Evolutionary conservation across 2,113 vertebrate species (phyloP).

Genomic region (Eonycteris spelaea): DNA sequence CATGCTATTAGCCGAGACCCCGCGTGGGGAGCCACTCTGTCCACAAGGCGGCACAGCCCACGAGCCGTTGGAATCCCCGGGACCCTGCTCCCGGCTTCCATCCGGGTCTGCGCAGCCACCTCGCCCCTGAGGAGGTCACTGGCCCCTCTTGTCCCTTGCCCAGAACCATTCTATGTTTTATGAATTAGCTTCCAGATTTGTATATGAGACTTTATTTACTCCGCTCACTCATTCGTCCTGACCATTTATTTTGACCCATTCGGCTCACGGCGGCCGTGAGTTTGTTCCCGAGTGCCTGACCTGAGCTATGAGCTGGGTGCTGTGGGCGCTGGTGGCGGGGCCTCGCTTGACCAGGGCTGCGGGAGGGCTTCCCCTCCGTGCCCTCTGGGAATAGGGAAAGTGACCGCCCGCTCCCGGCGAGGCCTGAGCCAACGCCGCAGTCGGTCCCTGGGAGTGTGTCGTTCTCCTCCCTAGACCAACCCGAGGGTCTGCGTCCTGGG

Average conservation of each 20-base stretch:
- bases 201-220: not conserved
- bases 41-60: accelerated
- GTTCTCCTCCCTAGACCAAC: not conserved
- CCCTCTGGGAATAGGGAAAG: not conserved
- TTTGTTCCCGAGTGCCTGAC: not conserved
- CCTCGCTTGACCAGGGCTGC: too few relatives aligned
- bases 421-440: not conserved
- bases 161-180: not conserved
- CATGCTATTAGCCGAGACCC: not conserved
- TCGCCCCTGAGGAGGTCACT: not conserved
- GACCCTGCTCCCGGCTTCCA: accelerated
- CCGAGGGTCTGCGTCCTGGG: not conserved
- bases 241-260: not conserved
- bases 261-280: not conserved
- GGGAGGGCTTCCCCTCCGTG: accelerated
- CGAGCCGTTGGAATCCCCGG: not conserved
- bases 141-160: not conserved
- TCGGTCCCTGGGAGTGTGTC: accelerated
- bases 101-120: accelerated
- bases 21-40: not conserved
- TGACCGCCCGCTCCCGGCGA: not conserved
- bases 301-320: not conserved
- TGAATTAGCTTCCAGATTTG: not conserved
- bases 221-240: not conserved
- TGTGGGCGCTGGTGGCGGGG: not conserved